Evolutionary conservation across 1,140 invertebrate genomes (phyloP).

Genomic region (Pseudobourletiella spinata): DNA sequence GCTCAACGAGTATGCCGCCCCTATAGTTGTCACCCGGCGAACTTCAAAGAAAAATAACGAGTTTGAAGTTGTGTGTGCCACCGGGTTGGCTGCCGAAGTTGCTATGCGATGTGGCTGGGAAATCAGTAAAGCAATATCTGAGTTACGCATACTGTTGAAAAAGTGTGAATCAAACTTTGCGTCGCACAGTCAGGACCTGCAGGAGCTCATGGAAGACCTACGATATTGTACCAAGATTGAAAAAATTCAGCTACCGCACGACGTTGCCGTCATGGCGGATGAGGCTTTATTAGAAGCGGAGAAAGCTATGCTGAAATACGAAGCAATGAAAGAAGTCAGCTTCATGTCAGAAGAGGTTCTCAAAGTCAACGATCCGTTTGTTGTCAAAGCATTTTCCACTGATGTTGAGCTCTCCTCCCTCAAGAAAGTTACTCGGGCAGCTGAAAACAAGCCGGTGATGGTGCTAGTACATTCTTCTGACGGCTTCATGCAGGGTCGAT

Average conservation of each 20-base stretch:
- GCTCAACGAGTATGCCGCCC: constrained; percentile 7
- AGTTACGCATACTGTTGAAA: neutral
- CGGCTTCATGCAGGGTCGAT: constrained; percentile 51
- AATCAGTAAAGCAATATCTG: constrained; percentile 5
- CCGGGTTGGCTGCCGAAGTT: constrained; percentile 21
- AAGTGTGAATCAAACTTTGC: neutral
- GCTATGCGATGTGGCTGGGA: constrained; percentile 14
- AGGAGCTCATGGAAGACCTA: constrained; percentile 4
- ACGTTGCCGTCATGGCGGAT: constrained; percentile 8
- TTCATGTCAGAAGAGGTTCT: constrained; percentile 4
- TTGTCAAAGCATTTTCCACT: constrained; percentile 22
- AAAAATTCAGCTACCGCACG: constrained; percentile 9
- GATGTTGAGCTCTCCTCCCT: constrained; percentile 23
- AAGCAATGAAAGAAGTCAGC: constrained; percentile 8
- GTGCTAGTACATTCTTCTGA: constrained; percentile 48
- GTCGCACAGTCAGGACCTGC: neutral
- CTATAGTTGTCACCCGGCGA: constrained; percentile 19
- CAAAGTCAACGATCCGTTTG: constrained; percentile 1
- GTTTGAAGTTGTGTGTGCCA: constrained; percentile 19
- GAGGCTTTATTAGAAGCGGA: constrained; percentile 13
- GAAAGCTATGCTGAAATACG: constrained; percentile 21
- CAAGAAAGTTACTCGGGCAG: constrained; percentile 27
- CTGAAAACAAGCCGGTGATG: constrained; percentile 45
- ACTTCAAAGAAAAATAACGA: constrained; percentile 13
- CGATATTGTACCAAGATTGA: neutral